Evolutionary conservation across 2,888 invertebrate species (phyloP).

Genomic region (Sphaerophoria rueppellii): DNA sequence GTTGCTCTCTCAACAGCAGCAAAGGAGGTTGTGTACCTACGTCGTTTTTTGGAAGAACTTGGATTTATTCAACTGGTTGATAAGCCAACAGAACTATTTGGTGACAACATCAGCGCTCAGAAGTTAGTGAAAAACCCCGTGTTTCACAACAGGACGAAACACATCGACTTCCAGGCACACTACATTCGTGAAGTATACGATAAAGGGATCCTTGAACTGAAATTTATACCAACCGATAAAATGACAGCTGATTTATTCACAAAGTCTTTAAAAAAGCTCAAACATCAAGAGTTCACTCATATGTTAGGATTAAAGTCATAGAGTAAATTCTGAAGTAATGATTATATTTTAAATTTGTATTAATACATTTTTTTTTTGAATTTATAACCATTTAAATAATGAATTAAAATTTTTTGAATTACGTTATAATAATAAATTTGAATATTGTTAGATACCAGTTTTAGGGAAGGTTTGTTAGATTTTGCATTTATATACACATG

Average conservation of each 20-base stretch:
- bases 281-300: conserved; percentile 1
- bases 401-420: background rate
- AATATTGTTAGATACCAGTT: background rate
- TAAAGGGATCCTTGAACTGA: conserved; percentile 19
- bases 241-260: too few species aligned
- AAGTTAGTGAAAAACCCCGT: conserved; percentile 33
- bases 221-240: conserved; percentile 24
- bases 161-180: conserved; percentile 28
- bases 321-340: conserved; percentile 2
- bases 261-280: too few species aligned
- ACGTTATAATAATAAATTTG: background rate
- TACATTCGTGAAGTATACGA: conserved; percentile 46
- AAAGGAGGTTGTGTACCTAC: conserved; percentile 41
- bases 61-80: too few species aligned
- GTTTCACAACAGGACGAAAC: conserved; percentile 17
- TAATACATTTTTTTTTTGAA: background rate
- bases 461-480: conserved; percentile 1
- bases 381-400: too few species aligned
- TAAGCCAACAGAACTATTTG: too few species aligned
- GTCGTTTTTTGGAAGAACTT: conserved; percentile 13
- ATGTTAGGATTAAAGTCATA: background rate
- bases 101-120: conserved; percentile 4
- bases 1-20: conserved; percentile 48
- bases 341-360: background rate
- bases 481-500: background rate